Evolutionary conservation across 1,140 invertebrate species (phyloP).

Genomic region (Xylocopa sonorina): DNA sequence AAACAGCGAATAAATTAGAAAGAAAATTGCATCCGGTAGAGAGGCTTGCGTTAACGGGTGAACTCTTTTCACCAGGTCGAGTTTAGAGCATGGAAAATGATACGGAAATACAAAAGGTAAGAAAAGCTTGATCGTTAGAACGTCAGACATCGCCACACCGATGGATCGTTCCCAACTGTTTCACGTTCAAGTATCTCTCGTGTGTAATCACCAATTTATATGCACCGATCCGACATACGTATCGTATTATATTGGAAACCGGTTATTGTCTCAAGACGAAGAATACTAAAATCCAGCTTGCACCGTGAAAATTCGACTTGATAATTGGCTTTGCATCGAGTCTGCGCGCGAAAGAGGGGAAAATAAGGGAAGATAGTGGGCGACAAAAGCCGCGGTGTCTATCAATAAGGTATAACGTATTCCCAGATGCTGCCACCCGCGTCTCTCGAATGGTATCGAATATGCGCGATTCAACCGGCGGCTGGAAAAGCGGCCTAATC

Average conservation of each 20-base stretch:
- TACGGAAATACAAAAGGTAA: no score
- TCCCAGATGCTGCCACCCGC: conserved; percentile 54
- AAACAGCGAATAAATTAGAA: not conserved
- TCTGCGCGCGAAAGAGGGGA: not conserved
- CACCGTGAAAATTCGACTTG: not conserved
- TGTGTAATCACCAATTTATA: no score
- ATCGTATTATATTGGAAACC: no score
- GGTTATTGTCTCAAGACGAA: no score
- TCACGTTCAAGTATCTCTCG: no score
- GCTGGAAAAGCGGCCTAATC: conserved; percentile 59
- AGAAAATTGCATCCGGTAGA: not conserved
- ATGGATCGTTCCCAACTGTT: not conserved
- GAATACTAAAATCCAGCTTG: no score
- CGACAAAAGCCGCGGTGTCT: conserved; percentile 46
- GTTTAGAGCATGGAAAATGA: not conserved
- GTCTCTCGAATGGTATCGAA: conserved; percentile 55
- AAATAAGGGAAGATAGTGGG: conserved; percentile 44
- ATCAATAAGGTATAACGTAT: conserved; percentile 38
- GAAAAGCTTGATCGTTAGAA: no score
- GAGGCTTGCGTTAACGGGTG: not conserved
- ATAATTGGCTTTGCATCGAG: conserved; percentile 1
- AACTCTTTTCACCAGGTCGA: not conserved
- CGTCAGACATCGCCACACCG: not conserved
- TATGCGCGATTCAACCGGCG: conserved; percentile 61
- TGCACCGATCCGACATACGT: no score